Conservation (phyloP, 2,888 invertebrate genomes). For the Bellardia bayeri region DNA sequence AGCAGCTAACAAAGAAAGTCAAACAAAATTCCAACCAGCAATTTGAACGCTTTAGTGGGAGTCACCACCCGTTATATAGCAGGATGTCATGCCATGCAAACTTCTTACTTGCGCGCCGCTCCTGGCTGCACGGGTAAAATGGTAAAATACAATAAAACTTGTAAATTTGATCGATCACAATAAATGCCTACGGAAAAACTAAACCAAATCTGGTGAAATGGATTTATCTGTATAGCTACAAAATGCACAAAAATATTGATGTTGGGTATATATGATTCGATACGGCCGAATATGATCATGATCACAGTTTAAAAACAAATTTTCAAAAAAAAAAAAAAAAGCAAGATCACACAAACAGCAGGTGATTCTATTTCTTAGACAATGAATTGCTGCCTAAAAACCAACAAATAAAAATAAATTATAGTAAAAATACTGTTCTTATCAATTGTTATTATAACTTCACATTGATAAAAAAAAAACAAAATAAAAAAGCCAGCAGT, state of each 20-base stretch:
- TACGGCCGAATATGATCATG: neutral
- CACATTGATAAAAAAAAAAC: neutral
- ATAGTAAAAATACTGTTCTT: neutral
- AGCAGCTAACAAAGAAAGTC: neutral
- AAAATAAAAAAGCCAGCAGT: neutral
- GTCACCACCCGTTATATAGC: slow-evolving; percentile 90
- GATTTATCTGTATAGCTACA: too few species aligned
- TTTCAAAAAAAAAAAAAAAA: neutral
- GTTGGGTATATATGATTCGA: neutral
- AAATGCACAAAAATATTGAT: too few species aligned
- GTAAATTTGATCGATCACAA: slow-evolving; percentile 86
- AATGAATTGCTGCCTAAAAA: neutral
- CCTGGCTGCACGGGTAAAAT: slow-evolving; percentile 85
- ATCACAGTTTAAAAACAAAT: neutral
- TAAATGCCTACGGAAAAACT: slow-evolving; percentile 83
- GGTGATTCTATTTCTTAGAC: slow-evolving; percentile 7
- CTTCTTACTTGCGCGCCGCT: slow-evolving; percentile 89
- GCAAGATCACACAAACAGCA: slow-evolving; percentile 2
- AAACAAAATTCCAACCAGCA: slow-evolving; percentile 75
- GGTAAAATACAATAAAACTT: slow-evolving; percentile 86
- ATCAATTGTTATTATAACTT: slow-evolving; percentile 2
- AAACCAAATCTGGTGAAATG: too few species aligned
- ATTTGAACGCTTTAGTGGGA: slow-evolving; percentile 87
- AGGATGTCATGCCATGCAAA: slow-evolving; percentile 90
- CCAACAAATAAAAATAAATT: neutral